Evolutionary conservation across 2,888 invertebrate genomes (phyloP).

Genomic region (Sarcophaga caerulescens): DNA sequence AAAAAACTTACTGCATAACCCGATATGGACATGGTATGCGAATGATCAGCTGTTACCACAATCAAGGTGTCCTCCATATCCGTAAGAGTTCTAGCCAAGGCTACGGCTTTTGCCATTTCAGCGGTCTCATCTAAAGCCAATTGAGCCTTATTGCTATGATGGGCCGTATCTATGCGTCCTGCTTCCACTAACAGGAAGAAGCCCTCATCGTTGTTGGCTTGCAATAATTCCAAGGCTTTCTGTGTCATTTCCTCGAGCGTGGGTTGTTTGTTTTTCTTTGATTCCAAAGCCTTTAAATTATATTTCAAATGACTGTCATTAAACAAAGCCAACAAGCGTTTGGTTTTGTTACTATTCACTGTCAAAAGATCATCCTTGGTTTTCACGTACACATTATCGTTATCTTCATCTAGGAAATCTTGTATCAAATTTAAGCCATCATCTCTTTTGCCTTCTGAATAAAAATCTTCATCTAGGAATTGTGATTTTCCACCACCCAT

Average conservation of each 20-base stretch:
- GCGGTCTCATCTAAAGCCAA: slow-evolving; percentile 81
- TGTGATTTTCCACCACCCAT: slow-evolving; percentile 89
- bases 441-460: slow-evolving; percentile 82
- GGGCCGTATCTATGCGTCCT: slow-evolving; percentile 79
- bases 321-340: slow-evolving; percentile 86
- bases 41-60: slow-evolving; percentile 91
- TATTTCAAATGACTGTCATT: slow-evolving; percentile 86
- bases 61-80: slow-evolving; percentile 87
- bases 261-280: slow-evolving; percentile 81
- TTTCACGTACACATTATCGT: slow-evolving; percentile 82
- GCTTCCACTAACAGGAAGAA: slow-evolving; percentile 91
- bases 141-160: slow-evolving; percentile 77
- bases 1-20: slow-evolving; percentile 83
- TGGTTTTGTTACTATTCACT: slow-evolving; percentile 81
- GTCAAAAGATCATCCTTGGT: slow-evolving; percentile 81
- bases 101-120: slow-evolving; percentile 88
- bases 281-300: slow-evolving; percentile 77
- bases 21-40: slow-evolving; percentile 88
- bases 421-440: slow-evolving; percentile 86
- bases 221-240: slow-evolving; percentile 87
- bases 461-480: slow-evolving; percentile 83
- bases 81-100: slow-evolving; percentile 84
- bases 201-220: slow-evolving; percentile 84
- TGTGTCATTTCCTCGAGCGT: slow-evolving; percentile 89
- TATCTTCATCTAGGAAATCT: slow-evolving; percentile 83